A percentile compares a stretch with the other conserved stretches of the same genome.
phyloP scores from a whole-genome alignment of 2,113 vertebrate genomes.

The Callithrix jacchus region DNA sequence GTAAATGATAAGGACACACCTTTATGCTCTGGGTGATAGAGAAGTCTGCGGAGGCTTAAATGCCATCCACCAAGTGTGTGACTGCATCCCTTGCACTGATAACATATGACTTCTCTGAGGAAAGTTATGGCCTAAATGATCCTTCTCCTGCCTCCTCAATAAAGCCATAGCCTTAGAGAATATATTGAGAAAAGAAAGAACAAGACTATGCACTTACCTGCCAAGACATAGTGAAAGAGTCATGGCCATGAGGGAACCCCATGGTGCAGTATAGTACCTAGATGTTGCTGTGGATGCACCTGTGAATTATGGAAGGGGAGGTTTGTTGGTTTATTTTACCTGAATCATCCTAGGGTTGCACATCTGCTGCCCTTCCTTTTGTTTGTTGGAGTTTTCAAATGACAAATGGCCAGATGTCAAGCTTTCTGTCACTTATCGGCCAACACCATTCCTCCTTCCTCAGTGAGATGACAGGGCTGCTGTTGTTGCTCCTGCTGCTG shows the following conservation, averaged over 20 bases:
- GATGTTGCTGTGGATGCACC: neutral
- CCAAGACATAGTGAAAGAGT: neutral
- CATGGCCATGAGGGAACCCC: neutral
- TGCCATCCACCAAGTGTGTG: neutral
- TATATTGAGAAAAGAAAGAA: neutral
- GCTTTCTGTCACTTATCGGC: slow-evolving; percentile 73
- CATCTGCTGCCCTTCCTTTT: slow-evolving; percentile 52
- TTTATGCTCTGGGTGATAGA: neutral
- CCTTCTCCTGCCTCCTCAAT: neutral
- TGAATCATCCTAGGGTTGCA: neutral
- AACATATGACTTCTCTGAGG: neutral
- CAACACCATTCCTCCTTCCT: slow-evolving; percentile 56
- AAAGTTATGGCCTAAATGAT: neutral
- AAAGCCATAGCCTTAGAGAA: neutral
- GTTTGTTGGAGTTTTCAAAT: slow-evolving; percentile 54
- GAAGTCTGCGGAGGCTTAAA: neutral
- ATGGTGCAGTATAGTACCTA: neutral
- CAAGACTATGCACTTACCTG: neutral
- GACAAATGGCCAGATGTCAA: slow-evolving; percentile 68
- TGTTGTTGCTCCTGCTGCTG: slow-evolving; percentile 17
- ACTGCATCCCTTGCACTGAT: neutral
- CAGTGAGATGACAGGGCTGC: slow-evolving; percentile 39
- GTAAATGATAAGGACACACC: neutral
- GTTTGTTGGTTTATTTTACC: slow-evolving; percentile 27
- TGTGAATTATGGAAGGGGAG: neutral